Percentiles rank a stretch among this genome's conserved stretches.
phyloP scores from a whole-genome alignment of 2,888 invertebrate genomes.

The Boloria selene region DNA sequence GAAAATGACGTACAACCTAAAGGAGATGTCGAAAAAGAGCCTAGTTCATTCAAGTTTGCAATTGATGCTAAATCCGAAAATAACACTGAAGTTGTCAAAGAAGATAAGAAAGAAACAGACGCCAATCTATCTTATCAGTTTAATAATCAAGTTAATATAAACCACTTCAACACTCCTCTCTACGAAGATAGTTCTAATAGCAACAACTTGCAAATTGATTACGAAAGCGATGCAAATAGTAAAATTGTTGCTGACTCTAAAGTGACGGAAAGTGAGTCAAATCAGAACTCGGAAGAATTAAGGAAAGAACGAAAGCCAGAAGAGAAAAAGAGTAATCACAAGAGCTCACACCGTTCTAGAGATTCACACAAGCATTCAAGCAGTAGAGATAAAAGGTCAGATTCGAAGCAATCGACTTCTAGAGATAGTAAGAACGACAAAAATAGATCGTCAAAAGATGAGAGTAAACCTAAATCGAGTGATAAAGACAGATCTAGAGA shows the following conservation, averaged over 20 bases:
- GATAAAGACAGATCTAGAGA: constrained; percentile 66
- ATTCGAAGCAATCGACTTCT: constrained; percentile 68
- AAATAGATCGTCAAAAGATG: constrained; percentile 63
- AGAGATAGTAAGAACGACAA: constrained; percentile 67
- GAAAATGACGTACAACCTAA: constrained; percentile 63
- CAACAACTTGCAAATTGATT: constrained; percentile 72
- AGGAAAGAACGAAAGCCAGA: constrained; percentile 64
- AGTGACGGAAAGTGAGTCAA: constrained; percentile 50
- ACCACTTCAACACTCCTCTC: constrained; percentile 65
- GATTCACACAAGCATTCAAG: constrained; percentile 70
- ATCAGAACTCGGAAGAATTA: constrained; percentile 60
- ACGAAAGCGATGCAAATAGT: constrained; percentile 76
- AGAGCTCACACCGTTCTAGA: constrained; percentile 69
- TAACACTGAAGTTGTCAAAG: constrained; percentile 51
- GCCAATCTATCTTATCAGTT: constrained; percentile 63
- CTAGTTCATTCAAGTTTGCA: constrained; percentile 68
- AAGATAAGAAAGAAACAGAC: constrained; percentile 61
- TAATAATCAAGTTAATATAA: constrained; percentile 68
- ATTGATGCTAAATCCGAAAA: constrained; percentile 68
- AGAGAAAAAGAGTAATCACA: constrained; percentile 64
- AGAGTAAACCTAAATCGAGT: constrained; percentile 62
- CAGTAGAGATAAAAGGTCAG: constrained; percentile 67
- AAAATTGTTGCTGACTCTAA: constrained; percentile 68
- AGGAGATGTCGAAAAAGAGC: constrained; percentile 60
- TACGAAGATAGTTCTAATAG: constrained; percentile 77